A percentile compares a stretch with the other conserved stretches of the same genome.
phyloP scores from a whole-genome alignment of 2,888 invertebrate genomes.

The Drosophila demipolita region DNA sequence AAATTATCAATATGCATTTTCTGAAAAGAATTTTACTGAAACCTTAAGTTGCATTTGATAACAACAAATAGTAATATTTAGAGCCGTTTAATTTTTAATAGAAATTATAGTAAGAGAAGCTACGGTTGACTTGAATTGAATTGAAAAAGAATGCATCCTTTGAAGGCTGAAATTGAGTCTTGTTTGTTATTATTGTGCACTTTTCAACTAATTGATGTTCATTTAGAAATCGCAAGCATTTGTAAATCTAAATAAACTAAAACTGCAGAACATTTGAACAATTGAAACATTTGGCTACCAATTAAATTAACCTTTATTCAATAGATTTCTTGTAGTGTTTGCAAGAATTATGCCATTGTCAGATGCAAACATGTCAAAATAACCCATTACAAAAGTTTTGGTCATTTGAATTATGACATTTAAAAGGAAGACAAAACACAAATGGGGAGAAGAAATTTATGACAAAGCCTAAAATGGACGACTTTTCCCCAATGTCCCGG shows the following conservation, averaged over 20 bases:
- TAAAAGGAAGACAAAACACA: constrained; percentile 39
- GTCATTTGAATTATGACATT: constrained; percentile 59
- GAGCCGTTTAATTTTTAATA: neutral
- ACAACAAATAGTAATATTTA: neutral
- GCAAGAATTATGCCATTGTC: constrained; percentile 18
- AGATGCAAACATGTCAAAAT: constrained; percentile 37
- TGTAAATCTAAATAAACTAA: neutral
- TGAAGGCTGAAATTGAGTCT: too few relatives aligned
- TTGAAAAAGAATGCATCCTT: neutral
- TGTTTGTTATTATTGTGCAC: neutral
- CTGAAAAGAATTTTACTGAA: too few relatives aligned
- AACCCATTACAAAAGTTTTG: constrained; percentile 26
- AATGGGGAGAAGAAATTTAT: constrained; percentile 32
- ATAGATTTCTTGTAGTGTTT: constrained; percentile 11
- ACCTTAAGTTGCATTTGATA: too few relatives aligned
- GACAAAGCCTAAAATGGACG: constrained; percentile 56
- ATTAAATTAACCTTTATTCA: constrained; percentile 3
- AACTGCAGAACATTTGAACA: neutral
- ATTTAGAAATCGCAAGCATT: neutral
- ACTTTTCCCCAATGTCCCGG: constrained; percentile 56
- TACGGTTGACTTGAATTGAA: neutral
- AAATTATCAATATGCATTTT: constrained; percentile 1
- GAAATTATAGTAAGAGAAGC: neutral
- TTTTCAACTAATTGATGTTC: neutral
- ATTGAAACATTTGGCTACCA: neutral